Evolutionary conservation across 1,140 invertebrate genomes (phyloP).

Genomic region (Charaxes varanes): DNA sequence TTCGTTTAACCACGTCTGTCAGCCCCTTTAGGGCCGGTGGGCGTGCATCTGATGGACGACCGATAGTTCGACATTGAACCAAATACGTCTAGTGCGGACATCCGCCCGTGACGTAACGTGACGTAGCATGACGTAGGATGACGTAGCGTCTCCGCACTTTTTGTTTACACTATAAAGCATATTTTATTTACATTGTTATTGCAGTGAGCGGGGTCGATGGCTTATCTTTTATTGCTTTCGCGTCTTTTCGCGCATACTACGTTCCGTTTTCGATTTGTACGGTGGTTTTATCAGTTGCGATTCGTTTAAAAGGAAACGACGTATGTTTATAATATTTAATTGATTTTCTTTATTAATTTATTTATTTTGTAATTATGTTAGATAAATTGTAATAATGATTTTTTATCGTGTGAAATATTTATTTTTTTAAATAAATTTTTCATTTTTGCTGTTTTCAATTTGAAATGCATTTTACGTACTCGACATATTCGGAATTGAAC

Average conservation of each 20-base stretch:
- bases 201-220: conserved; percentile 50
- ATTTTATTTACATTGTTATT: conserved; percentile 62
- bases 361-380: too few species aligned
- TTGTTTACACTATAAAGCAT: conserved; percentile 67
- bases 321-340: too few species aligned
- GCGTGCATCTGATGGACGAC: conserved; percentile 50
- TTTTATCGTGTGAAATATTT: too few species aligned
- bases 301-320: too few species aligned
- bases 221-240: conserved; percentile 61
- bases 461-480: too few species aligned
- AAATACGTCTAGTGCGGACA: conserved; percentile 62
- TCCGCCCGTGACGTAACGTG: conserved; percentile 61
- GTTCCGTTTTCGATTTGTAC: conserved; percentile 11
- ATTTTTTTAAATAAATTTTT: too few species aligned
- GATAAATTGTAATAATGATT: too few species aligned
- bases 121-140: conserved; percentile 54
- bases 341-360: too few species aligned
- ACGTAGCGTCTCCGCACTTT: conserved; percentile 54
- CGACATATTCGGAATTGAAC: too few species aligned
- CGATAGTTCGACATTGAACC: conserved; percentile 69
- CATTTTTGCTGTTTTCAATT: too few species aligned
- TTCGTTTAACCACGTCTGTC: too few species aligned
- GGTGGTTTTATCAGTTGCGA: conserved; percentile 3
- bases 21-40: neutral
- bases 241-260: conserved; percentile 20